phyloP scores from a whole-genome alignment of 1,140 invertebrate genomes.

The Drosophila oshimai region DNA sequence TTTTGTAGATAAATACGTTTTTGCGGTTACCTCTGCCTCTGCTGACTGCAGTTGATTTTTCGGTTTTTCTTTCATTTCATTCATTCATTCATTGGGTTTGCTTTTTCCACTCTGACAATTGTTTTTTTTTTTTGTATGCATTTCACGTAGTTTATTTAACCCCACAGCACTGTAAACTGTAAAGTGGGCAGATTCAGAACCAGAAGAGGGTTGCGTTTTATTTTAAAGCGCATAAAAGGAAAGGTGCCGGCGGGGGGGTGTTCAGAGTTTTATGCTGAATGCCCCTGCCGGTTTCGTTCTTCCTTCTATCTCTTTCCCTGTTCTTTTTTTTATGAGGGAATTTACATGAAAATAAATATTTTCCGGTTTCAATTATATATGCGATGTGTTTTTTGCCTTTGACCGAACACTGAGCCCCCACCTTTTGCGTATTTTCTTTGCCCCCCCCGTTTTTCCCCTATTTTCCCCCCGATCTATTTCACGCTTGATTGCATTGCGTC shows the following conservation, averaged over 20 bases:
- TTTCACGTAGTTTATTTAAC: constrained; percentile 74
- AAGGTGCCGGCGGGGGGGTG: constrained; percentile 9
- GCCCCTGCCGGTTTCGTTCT: constrained; percentile 34
- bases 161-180: constrained; percentile 47
- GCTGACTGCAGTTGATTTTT: constrained; percentile 47
- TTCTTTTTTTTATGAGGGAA: constrained; percentile 54
- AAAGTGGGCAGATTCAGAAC: constrained; percentile 32
- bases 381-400: constrained; percentile 28
- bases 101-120: constrained; percentile 51
- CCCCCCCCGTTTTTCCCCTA: constrained; percentile 19
- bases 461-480: constrained; percentile 62
- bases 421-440: constrained; percentile 13
- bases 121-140: constrained; percentile 75
- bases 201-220: constrained; percentile 32
- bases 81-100: constrained; percentile 47
- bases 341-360: constrained; percentile 82
- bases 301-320: constrained; percentile 1
- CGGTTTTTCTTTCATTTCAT: constrained; percentile 43
- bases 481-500: constrained; percentile 75
- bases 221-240: not conserved
- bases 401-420: constrained; percentile 23
- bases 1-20: constrained; percentile 66
- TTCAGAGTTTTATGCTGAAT: constrained; percentile 52
- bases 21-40: constrained; percentile 45
- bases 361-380: constrained; percentile 81